phyloP scores from a whole-genome alignment of 64 coral and sea anemone genomes.

The Montipora foliosa region DNA sequence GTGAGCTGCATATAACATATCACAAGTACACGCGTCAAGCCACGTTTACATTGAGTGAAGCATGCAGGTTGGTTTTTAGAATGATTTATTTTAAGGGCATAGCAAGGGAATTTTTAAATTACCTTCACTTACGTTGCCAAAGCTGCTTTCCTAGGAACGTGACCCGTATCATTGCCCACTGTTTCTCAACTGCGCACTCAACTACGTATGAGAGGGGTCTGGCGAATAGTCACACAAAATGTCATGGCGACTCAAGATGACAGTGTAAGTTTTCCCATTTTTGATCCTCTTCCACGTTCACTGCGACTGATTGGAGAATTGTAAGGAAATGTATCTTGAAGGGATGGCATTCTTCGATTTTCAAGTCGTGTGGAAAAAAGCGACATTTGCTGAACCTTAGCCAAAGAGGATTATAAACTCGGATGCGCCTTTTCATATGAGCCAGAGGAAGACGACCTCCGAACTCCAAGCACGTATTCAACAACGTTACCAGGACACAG shows the following conservation, averaged over 20 bases:
- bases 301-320: background rate
- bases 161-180: too few relatives aligned
- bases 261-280: background rate
- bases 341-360: background rate
- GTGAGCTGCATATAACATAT: too few relatives aligned
- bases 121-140: too few relatives aligned
- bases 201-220: background rate
- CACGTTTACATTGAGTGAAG: too few relatives aligned
- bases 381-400: background rate
- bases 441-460: conserved; percentile 13
- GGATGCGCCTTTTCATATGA: background rate
- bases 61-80: too few relatives aligned
- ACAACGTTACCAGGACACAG: conserved; percentile 36
- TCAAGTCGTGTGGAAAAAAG: background rate
- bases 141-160: too few relatives aligned
- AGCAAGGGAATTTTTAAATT: too few relatives aligned
- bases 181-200: too few relatives aligned
- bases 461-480: conserved; percentile 38
- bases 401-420: background rate
- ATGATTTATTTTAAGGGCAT: too few relatives aligned
- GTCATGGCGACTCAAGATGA: background rate
- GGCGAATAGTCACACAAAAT: background rate
- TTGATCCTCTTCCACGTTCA: background rate
- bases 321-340: background rate
- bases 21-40: too few relatives aligned